phyloP scores from a whole-genome alignment of 2,797 vertebrate genomes.

The Philypnodon macrostomus region DNA sequence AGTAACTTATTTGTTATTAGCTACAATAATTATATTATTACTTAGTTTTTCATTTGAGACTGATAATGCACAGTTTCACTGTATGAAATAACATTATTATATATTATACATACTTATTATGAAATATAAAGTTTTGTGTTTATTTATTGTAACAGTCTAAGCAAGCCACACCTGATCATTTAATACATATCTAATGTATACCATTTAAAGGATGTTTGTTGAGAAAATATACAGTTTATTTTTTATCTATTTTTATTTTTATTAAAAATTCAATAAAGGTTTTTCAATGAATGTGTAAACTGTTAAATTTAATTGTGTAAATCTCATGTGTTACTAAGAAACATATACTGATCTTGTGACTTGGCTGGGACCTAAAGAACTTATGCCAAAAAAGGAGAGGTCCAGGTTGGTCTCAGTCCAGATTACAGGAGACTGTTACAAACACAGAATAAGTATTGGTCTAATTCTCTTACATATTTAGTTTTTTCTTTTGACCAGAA shows the following conservation, averaged over 20 bases:
- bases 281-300: too few species aligned
- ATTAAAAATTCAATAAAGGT: slow-evolving; percentile 42
- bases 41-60: slow-evolving; percentile 5
- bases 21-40: too few species aligned
- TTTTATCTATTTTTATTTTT: slow-evolving; percentile 64
- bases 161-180: slow-evolving; percentile 9
- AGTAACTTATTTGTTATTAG: slow-evolving; percentile 13
- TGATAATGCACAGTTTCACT: not conserved
- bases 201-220: slow-evolving; percentile 17
- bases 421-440: not conserved
- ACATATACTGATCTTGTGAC: too few species aligned
- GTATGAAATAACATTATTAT: not conserved
- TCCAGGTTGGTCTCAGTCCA: not conserved
- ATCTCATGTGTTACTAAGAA: too few species aligned
- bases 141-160: slow-evolving; percentile 16
- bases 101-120: not conserved
- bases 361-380: not conserved
- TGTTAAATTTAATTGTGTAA: too few species aligned
- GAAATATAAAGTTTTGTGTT: slow-evolving; percentile 2
- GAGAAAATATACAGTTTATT: slow-evolving; percentile 49
- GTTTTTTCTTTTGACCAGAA: slow-evolving; percentile 25
- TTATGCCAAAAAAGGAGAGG: too few species aligned
- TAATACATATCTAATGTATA: slow-evolving; percentile 17
- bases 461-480: slow-evolving; percentile 3
- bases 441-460: not conserved